Conservation (phyloP, 2,888 invertebrate species). For the Hofmannophila pseudospretella region DNA sequence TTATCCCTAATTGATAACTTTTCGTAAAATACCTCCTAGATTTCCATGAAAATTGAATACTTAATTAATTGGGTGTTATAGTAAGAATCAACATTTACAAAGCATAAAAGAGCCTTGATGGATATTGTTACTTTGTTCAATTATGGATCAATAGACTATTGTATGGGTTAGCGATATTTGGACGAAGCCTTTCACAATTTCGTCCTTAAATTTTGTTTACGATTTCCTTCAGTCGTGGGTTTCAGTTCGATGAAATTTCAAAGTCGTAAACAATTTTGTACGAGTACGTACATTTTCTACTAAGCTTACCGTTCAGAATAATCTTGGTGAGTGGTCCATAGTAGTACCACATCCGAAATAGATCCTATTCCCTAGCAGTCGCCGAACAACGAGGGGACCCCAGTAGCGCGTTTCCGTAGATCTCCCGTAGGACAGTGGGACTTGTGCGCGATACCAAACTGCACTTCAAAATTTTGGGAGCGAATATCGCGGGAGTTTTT, state of each 20-base stretch:
- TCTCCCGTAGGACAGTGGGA: too few species aligned
- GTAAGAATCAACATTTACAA: constrained; percentile 9
- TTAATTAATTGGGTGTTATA: constrained; percentile 12
- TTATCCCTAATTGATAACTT: not conserved
- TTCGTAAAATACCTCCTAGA: not conserved
- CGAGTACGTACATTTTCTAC: not conserved
- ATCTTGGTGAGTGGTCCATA: constrained; percentile 11
- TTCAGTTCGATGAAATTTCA: not conserved
- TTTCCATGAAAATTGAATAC: not conserved
- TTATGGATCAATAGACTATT: constrained; percentile 17
- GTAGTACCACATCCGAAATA: too few species aligned
- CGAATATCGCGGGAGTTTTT: too few species aligned
- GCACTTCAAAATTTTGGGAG: too few species aligned
- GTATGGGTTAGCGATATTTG: constrained; percentile 11
- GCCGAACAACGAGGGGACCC: too few species aligned
- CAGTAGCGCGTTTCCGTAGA: too few species aligned
- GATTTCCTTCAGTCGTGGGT: not conserved
- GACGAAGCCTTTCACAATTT: not conserved
- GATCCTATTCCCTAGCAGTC: too few species aligned
- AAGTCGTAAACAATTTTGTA: not conserved
- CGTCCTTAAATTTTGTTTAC: not conserved
- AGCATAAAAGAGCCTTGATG: constrained; percentile 12
- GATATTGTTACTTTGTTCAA: constrained; percentile 19
- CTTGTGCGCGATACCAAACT: too few species aligned
- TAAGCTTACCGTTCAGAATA: constrained; percentile 1